Percentiles rank a stretch among this genome's conserved stretches.
Evolutionary conservation across 2,113 vertebrate genomes (phyloP).

Genomic region (Hippopotamus amphibius): DNA sequence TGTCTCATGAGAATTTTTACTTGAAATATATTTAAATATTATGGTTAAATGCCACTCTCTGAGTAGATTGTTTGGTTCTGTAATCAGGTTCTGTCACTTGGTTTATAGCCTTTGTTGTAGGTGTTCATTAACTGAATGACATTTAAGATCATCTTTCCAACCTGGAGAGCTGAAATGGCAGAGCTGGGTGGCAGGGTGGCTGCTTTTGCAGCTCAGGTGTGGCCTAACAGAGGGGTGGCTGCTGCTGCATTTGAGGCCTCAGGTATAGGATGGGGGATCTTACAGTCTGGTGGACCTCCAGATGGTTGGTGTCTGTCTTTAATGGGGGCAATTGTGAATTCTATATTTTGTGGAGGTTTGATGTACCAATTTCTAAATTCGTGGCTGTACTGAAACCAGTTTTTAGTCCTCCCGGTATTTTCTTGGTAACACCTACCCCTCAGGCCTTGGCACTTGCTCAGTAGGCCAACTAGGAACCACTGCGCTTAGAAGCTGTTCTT

Average conservation of each 20-base stretch:
- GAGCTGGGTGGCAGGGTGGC: neutral
- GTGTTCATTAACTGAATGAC: neutral
- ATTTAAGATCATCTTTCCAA: neutral
- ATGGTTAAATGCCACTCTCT: neutral
- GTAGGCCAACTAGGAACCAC: neutral
- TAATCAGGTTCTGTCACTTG: neutral
- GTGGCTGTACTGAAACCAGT: neutral
- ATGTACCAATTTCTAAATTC: neutral
- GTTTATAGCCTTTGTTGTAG: neutral
- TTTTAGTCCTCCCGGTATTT: neutral
- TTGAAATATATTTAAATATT: conserved; percentile 3
- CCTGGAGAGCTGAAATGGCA: neutral
- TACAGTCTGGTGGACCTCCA: neutral
- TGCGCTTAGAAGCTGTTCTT: neutral
- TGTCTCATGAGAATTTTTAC: neutral
- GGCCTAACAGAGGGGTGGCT: neutral
- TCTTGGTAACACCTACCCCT: neutral
- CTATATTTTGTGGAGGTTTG: neutral
- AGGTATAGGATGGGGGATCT: neutral
- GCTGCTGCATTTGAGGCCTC: neutral
- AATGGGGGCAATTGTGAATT: neutral
- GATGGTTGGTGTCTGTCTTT: neutral
- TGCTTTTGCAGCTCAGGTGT: neutral
- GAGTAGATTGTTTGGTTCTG: neutral
- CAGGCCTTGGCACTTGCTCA: neutral